Conservation (phyloP, 2,797 vertebrate species). For the Mycteria americana region DNA sequence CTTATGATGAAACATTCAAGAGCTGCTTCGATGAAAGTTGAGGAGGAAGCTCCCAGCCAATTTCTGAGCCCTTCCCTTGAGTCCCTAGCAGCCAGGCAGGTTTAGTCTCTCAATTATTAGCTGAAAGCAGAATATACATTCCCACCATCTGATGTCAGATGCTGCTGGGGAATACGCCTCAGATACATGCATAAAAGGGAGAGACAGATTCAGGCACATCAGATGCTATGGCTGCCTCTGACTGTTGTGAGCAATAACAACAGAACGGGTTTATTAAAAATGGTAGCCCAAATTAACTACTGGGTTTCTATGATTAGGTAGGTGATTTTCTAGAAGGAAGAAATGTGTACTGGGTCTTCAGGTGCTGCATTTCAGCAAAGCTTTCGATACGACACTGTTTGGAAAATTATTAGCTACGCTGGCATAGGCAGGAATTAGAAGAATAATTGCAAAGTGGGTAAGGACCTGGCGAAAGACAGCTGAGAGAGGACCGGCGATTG, state of each 20-base stretch:
- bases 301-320: neutral
- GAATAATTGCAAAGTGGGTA: neutral
- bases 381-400: neutral
- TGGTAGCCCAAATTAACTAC: neutral
- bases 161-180: neutral
- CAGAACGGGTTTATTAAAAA: neutral
- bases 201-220: neutral
- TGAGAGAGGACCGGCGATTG: neutral
- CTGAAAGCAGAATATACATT: conserved; percentile 41
- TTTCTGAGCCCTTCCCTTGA: conserved; percentile 36
- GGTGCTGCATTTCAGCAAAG: neutral
- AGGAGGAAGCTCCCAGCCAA: conserved; percentile 32
- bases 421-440: neutral
- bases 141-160: neutral
- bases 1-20: conserved; percentile 24
- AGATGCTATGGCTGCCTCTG: neutral
- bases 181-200: neutral
- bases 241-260: neutral
- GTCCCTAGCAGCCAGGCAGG: conserved; percentile 12
- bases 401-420: neutral
- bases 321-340: neutral
- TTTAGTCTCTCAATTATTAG: conserved; percentile 59
- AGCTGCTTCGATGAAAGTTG: conserved; percentile 7
- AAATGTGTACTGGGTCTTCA: neutral
- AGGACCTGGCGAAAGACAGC: neutral